Evolutionary conservation across 2,113 vertebrate species (phyloP).

Genomic region (Motacilla tschutschensis): DNA sequence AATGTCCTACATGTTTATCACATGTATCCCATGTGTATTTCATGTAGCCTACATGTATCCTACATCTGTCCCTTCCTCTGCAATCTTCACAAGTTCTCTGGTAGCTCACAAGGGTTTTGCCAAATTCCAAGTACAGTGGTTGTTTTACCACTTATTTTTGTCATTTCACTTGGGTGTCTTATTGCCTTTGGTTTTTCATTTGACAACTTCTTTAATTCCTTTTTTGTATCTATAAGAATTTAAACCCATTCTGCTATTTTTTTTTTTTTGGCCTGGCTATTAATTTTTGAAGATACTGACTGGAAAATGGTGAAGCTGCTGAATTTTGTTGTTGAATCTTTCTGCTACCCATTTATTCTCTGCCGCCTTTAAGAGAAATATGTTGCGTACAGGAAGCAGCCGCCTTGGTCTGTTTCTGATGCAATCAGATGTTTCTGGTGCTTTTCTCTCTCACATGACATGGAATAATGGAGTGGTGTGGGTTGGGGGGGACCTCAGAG

Average conservation of each 20-base stretch:
- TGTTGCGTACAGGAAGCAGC: background rate
- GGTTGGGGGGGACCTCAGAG: background rate
- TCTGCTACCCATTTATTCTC: background rate
- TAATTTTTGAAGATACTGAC: background rate
- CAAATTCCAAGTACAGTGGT: background rate
- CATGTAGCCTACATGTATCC: background rate
- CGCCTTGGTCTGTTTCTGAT: background rate
- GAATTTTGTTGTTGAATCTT: background rate
- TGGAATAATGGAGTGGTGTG: background rate
- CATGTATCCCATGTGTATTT: background rate
- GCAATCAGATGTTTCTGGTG: background rate
- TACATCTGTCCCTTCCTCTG: background rate
- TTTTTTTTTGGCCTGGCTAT: background rate
- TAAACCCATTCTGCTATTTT: background rate
- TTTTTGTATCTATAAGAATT: background rate
- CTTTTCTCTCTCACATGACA: background rate
- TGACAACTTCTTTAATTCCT: background rate
- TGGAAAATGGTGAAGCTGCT: background rate
- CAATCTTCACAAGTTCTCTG: background rate
- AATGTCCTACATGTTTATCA: accelerated
- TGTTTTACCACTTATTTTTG: background rate
- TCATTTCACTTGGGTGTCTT: background rate
- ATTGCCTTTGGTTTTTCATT: background rate
- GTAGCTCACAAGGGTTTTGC: background rate
- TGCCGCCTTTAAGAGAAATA: background rate